phyloP scores from a whole-genome alignment of 2,797 vertebrate genomes.

The Gymnothorax javanicus region DNA sequence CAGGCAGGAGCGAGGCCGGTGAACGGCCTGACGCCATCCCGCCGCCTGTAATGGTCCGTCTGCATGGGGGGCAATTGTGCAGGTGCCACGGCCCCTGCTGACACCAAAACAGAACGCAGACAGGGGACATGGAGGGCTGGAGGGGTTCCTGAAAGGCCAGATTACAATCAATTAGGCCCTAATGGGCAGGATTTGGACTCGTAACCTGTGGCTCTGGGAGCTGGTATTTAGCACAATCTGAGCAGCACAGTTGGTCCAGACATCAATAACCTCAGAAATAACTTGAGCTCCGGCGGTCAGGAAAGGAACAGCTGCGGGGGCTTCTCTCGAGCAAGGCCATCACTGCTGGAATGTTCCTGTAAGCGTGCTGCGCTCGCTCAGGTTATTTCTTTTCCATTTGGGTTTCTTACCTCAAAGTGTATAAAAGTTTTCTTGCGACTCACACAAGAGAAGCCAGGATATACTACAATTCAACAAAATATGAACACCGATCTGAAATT shows the following conservation, averaged over 20 bases:
- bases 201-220: conserved; percentile 68
- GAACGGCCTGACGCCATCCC: conserved; percentile 67
- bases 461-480: not conserved
- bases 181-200: conserved; percentile 74
- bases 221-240: conserved; percentile 69
- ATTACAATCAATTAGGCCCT: conserved; percentile 80
- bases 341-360: conserved; percentile 50
- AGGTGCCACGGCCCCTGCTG: conserved; percentile 69
- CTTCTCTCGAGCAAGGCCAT: conserved; percentile 56
- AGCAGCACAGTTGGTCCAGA: conserved; percentile 63
- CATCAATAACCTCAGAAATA: conserved; percentile 79
- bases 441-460: not conserved
- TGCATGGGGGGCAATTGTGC: conserved; percentile 68
- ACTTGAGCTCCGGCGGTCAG: conserved; percentile 58
- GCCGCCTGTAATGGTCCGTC: conserved; percentile 69
- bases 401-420: conserved; percentile 4
- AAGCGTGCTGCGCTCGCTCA: not conserved
- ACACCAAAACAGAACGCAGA: conserved; percentile 69
- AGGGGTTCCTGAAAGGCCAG: conserved; percentile 71
- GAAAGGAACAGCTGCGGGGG: conserved; percentile 63
- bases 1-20: conserved; percentile 65
- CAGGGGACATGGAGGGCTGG: conserved; percentile 70
- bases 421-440: not conserved
- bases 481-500: not conserved
- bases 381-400: not conserved